Percentiles rank a stretch among this genome's conserved stretches.
These are phyloP conservation scores for Euphydryas editha DNA, from an alignment of 2,888 invertebrate species.

Conservation along the genomic window DNA sequence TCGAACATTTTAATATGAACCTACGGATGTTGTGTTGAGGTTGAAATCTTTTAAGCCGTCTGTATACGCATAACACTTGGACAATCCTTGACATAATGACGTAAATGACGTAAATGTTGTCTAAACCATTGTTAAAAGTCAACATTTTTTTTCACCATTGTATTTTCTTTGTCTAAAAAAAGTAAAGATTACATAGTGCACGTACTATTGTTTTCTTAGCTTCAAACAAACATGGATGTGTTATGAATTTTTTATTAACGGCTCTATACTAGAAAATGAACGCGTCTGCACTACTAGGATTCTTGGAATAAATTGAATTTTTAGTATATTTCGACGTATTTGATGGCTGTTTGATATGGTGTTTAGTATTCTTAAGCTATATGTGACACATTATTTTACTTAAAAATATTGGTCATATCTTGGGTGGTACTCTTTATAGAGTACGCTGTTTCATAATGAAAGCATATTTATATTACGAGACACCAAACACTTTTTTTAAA, in stretches of 20 bases:
- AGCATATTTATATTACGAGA: too few relatives aligned
- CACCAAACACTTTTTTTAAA: too few relatives aligned
- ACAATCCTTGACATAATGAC: slow-evolving; percentile 46
- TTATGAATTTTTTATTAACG: slow-evolving; percentile 7
- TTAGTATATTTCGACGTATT: background rate
- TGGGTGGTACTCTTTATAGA: background rate
- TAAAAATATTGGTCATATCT: background rate
- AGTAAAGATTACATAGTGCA: slow-evolving; percentile 18
- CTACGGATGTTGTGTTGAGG: slow-evolving; percentile 24
- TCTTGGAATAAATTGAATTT: background rate
- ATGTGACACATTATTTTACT: background rate
- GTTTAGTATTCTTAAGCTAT: background rate
- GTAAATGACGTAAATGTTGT: slow-evolving; percentile 29
- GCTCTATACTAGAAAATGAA: background rate
- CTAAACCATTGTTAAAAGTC: slow-evolving; percentile 25
- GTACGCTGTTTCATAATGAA: too few relatives aligned
- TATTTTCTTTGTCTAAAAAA: slow-evolving; percentile 29
- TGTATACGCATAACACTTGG: slow-evolving; percentile 27
- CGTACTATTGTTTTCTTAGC: slow-evolving; percentile 9
- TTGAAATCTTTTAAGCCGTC: slow-evolving; percentile 26
- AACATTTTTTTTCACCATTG: slow-evolving; percentile 30
- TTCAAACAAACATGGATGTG: slow-evolving; percentile 11
- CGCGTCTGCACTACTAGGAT: background rate
- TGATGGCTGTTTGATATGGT: background rate
- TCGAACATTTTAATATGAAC: slow-evolving; percentile 26